Conservation (phyloP, 2,113 vertebrate genomes). For the Pteropus alecto region DNA sequence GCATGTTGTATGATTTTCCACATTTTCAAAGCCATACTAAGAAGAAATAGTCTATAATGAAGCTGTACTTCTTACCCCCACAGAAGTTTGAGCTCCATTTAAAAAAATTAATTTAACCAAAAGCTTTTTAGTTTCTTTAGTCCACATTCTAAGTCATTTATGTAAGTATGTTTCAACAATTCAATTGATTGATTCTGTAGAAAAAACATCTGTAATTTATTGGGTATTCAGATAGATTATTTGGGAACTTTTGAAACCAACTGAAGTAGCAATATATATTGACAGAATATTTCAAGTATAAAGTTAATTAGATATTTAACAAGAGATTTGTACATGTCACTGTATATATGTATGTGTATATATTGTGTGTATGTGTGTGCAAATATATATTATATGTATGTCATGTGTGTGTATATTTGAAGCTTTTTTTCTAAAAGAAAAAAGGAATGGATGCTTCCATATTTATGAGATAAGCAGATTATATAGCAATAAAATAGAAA, state of each 20-base stretch:
- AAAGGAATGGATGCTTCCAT: background rate
- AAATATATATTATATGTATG: background rate
- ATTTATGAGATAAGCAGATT: background rate
- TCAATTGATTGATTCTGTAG: background rate
- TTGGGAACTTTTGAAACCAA: background rate
- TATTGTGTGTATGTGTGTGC: background rate
- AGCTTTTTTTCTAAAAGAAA: background rate
- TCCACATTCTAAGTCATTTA: background rate
- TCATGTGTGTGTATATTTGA: background rate
- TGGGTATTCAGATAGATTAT: background rate
- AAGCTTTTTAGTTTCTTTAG: background rate
- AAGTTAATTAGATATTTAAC: background rate
- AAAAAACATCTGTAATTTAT: background rate
- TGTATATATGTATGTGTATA: rapidly evolving
- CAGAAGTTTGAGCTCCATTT: background rate
- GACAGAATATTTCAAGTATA: background rate
- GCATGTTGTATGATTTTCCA: background rate
- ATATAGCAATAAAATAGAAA: background rate
- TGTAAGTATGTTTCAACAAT: background rate
- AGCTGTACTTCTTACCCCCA: background rate
- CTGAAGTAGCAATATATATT: background rate
- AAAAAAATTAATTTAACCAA: background rate
- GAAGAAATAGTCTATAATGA: background rate
- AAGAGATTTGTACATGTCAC: background rate
- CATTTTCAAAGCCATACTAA: background rate